Conservation (phyloP, 2,113 vertebrate species). For the Connochaetes taurinus region DNA sequence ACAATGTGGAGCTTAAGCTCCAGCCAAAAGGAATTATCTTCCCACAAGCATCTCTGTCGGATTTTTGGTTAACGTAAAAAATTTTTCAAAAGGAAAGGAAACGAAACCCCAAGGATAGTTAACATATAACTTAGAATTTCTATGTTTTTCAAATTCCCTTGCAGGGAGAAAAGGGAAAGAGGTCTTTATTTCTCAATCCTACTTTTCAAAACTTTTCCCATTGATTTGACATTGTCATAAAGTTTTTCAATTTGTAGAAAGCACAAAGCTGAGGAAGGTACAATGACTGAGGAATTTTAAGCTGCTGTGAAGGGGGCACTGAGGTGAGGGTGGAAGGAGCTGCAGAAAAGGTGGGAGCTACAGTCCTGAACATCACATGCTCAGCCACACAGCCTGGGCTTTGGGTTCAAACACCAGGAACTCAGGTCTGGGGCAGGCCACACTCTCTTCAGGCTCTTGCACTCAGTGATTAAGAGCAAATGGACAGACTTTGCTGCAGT, state of each 20-base stretch:
- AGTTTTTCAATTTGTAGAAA: conserved; percentile 57
- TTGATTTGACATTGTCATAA: conserved; percentile 56
- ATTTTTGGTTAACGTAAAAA: conserved; percentile 65
- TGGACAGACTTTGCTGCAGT: neutral
- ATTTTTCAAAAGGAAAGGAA: conserved; percentile 57
- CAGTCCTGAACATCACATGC: neutral
- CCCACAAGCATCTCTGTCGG: conserved; percentile 47
- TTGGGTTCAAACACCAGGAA: neutral
- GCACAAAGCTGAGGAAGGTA: neutral
- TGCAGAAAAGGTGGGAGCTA: neutral
- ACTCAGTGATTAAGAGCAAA: neutral
- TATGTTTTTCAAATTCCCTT: conserved; percentile 65
- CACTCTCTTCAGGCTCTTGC: neutral
- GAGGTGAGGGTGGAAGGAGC: neutral
- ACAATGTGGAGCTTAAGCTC: conserved; percentile 50
- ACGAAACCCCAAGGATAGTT: conserved; percentile 70
- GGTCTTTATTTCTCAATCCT: conserved; percentile 62
- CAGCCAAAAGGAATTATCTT: conserved; percentile 68
- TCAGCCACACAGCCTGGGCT: neutral
- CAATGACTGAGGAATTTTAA: conserved; percentile 37
- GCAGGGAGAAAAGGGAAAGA: conserved; percentile 40
- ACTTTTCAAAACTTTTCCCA: conserved; percentile 60
- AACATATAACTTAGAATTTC: conserved; percentile 59
- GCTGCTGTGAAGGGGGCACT: neutral
- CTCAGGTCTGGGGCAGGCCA: neutral